Evolutionary conservation across 2,797 vertebrate species (phyloP), one percentile per base, ranked within the genome.

Genomic region (Florisuga fusca): DNA sequence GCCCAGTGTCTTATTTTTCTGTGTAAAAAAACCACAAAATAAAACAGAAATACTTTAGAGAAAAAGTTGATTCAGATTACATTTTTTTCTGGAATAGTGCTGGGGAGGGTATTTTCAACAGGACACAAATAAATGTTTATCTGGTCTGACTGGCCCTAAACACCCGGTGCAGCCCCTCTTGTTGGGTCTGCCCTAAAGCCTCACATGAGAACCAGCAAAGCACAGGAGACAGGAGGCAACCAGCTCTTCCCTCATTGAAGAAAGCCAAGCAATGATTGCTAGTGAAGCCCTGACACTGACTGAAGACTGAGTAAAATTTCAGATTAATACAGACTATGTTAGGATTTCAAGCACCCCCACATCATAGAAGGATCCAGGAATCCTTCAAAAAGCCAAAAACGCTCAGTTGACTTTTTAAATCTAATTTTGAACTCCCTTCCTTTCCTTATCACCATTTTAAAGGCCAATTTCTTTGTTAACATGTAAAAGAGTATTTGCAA

Each of bases 391-490:
- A 51, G 84, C 82, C 19, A 11, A 82, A 33, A 93, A 41, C 38
- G 71, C 22, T 8, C 31, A 71, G 53, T 3, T 89, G 67, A 38
- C 45, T 33, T 75, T 79, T 76, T 66, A n/a, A 50, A 89, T 84
- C 62, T 91, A 91, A 94, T 95, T 95, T 74, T 93, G 36, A 90
- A 58, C n/a, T 67, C 36, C 9, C 31, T 91, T 71, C 67, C 41
- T 80, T 92, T 92, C 91, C 74, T 82, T 83, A 87, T 68, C 84
- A 64, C n/a, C 55, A 78, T 79, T 94, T 85, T 64, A 90, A 95
- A 93, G 90, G 85, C 34, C 79, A 90, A 79, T 84, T 66, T 91
- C 79, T 90, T 87, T 90, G 84, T 87, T 87, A 94, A 85, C 71
- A 62, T 77, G 33, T 64, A 59, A 84, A 94, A 80, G 76, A 85